Evolutionary conservation across 2,888 invertebrate genomes (phyloP).

Genomic region (Drosophila mimica): DNA sequence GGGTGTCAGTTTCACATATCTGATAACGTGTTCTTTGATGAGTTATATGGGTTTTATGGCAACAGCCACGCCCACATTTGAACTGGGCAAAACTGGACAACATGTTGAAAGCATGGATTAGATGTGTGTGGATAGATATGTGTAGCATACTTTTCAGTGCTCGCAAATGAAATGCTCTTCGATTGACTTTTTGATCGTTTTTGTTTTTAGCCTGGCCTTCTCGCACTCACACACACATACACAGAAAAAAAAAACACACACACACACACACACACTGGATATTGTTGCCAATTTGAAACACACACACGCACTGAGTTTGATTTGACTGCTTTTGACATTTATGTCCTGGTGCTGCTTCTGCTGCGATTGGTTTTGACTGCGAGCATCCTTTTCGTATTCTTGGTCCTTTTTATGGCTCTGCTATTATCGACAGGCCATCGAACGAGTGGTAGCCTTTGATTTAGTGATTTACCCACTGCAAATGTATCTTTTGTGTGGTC

Average conservation of each 20-base stretch:
- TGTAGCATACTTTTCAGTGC: conserved; percentile 58
- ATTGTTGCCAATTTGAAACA: conserved; percentile 37
- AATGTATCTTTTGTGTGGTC: conserved; percentile 41
- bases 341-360: conserved; percentile 45
- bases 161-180: conserved; percentile 26
- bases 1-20: conserved; percentile 17
- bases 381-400: conserved; percentile 55
- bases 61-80: conserved; percentile 12
- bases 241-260: neutral
- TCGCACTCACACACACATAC: neutral
- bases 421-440: conserved; percentile 59
- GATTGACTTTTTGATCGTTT: conserved; percentile 36
- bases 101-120: conserved; percentile 20
- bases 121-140: neutral
- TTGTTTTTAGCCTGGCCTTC: conserved; percentile 38
- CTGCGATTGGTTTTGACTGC: conserved; percentile 14
- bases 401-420: conserved; percentile 69
- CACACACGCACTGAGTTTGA: conserved; percentile 46
- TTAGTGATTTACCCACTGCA: conserved; percentile 61
- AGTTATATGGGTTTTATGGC: conserved; percentile 30
- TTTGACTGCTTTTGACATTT: conserved; percentile 79
- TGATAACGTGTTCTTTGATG: conserved; percentile 31
- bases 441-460: conserved; percentile 44
- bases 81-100: conserved; percentile 18
- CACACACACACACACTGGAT: neutral